These are phyloP conservation scores for Romanogobio albipinnatus DNA, from an alignment of 2,113 vertebrate species.

Conservation along the genomic window DNA sequence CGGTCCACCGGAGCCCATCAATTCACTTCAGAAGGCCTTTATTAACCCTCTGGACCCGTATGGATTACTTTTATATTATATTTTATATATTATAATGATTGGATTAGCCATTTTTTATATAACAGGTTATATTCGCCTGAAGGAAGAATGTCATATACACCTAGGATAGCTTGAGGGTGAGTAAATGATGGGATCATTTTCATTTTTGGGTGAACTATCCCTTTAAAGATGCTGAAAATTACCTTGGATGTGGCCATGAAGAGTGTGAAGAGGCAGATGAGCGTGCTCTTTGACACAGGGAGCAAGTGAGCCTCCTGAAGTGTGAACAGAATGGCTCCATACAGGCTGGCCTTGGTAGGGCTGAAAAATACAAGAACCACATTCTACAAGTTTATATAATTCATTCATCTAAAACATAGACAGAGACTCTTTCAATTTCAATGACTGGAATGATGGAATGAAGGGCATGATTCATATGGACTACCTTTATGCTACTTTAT, in stretches of 20 bases:
- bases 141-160: too few species aligned
- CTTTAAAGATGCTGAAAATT: background rate
- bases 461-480: background rate
- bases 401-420: background rate
- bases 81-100: too few species aligned
- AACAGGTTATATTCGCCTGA: too few species aligned
- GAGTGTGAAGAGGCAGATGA: conserved; percentile 93
- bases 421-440: background rate
- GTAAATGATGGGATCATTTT: too few species aligned
- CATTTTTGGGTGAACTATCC: too few species aligned
- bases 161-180: too few species aligned
- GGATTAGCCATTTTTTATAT: too few species aligned
- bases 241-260: conserved; percentile 97
- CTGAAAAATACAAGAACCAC: conserved; percentile 67
- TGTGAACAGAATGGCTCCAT: conserved; percentile 93
- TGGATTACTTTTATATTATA: too few species aligned
- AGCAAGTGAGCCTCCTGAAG: conserved; percentile 90
- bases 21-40: too few species aligned
- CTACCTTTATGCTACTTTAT: background rate
- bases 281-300: conserved; percentile 87
- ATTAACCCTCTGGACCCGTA: too few species aligned
- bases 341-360: conserved; percentile 97
- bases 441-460: background rate
- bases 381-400: background rate
- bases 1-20: too few species aligned